A percentile compares a stretch with the other conserved stretches of the same genome.
These are phyloP conservation scores for Phalanger gymnotis DNA, from an alignment of 2,797 vertebrate species.

Conservation along the genomic window DNA sequence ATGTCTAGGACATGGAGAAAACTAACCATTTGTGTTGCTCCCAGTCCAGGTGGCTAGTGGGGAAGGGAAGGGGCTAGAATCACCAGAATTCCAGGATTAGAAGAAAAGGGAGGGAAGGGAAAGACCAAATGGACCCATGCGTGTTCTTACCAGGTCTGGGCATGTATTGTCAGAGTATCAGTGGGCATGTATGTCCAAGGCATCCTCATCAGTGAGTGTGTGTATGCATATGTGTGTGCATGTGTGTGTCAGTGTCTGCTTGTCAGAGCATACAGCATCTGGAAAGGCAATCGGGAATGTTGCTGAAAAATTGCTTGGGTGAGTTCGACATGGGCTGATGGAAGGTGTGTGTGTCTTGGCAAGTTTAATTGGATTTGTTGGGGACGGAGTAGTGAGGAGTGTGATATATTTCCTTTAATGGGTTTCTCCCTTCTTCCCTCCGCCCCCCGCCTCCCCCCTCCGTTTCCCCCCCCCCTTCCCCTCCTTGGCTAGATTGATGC, in stretches of 20 bases:
- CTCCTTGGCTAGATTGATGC: conserved; percentile 56
- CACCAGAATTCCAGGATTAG: neutral
- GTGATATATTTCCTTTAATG: conserved; percentile 68
- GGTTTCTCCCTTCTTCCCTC: conserved; percentile 53
- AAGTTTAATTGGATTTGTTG: conserved; percentile 79
- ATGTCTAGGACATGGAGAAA: neutral
- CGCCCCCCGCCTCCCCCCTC: conserved; percentile 4
- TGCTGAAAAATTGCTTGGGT: conserved; percentile 78
- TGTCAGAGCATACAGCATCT: conserved; percentile 64
- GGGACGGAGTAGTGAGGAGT: conserved; percentile 63
- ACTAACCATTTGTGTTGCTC: neutral
- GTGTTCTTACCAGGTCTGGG: neutral
- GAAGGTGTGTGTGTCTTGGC: conserved; percentile 74
- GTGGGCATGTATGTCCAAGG: neutral
- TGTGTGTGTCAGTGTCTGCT: conserved; percentile 53
- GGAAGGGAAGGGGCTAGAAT: neutral
- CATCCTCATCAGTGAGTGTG: neutral
- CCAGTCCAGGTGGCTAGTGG: neutral
- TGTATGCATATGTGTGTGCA: neutral
- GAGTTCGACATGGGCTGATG: conserved; percentile 64
- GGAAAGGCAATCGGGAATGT: conserved; percentile 62
- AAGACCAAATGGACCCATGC: neutral
- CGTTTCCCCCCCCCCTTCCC: neutral
- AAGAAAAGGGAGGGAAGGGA: neutral
- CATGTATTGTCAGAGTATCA: neutral